Evolutionary conservation across 2,113 vertebrate species (phyloP).

Genomic region (Heteronetta atricapilla): DNA sequence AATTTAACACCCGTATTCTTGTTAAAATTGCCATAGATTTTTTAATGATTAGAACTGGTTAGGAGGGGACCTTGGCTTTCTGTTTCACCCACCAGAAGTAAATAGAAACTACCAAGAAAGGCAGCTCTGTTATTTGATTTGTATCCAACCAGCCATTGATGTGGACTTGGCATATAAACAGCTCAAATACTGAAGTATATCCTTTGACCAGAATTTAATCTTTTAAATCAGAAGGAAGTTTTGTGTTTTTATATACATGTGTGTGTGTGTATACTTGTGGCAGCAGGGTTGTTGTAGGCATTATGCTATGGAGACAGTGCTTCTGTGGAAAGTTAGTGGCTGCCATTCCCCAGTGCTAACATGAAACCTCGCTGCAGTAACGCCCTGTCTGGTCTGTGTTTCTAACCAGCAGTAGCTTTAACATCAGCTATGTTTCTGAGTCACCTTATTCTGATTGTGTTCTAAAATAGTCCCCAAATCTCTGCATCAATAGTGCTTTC

Average conservation of each 20-base stretch:
- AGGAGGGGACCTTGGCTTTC: slow-evolving; percentile 3
- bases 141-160: neutral
- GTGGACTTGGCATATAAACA: neutral
- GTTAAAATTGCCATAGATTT: slow-evolving; percentile 54
- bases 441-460: neutral
- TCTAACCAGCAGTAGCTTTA: neutral
- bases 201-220: neutral
- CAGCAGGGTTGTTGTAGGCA: neutral
- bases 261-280: neutral
- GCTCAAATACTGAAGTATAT: neutral
- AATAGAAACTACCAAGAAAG: slow-evolving; percentile 8
- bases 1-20: slow-evolving; percentile 52
- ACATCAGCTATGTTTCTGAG: neutral
- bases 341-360: neutral
- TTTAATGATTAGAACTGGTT: slow-evolving; percentile 41
- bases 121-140: neutral
- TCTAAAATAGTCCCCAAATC: slow-evolving; percentile 53
- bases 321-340: neutral
- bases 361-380: neutral
- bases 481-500: slow-evolving; percentile 4
- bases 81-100: neutral
- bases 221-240: neutral
- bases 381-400: neutral
- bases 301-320: neutral
- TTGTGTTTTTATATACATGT: neutral